These are phyloP conservation scores for Protophormia terraenovae DNA, from an alignment of 2,888 invertebrate genomes.

Conservation along the genomic window DNA sequence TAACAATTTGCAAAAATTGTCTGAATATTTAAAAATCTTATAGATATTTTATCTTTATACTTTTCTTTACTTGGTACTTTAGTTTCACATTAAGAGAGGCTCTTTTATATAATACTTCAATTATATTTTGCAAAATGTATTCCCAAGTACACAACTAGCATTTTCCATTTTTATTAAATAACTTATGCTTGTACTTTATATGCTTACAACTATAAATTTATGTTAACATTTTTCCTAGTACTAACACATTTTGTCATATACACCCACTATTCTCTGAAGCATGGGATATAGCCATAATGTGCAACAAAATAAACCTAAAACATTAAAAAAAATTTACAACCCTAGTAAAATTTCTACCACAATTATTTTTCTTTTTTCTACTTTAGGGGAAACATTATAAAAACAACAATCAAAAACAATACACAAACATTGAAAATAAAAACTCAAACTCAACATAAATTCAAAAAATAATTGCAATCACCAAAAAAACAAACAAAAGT, in stretches of 20 bases:
- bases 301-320: background rate
- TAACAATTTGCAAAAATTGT: too few relatives aligned
- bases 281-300: background rate
- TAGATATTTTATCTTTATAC: too few relatives aligned
- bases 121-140: too few relatives aligned
- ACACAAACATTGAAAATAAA: background rate
- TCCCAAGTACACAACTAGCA: too few relatives aligned
- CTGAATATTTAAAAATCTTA: too few relatives aligned
- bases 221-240: background rate
- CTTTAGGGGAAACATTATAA: background rate
- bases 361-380: background rate
- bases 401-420: background rate
- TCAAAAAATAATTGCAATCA: background rate
- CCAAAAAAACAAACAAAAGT: background rate
- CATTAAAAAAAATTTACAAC: background rate
- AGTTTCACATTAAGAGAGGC: too few relatives aligned
- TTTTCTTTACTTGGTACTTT: too few relatives aligned
- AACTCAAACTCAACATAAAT: background rate
- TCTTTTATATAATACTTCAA: too few relatives aligned
- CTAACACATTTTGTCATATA: background rate
- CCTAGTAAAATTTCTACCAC: background rate
- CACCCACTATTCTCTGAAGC: background rate
- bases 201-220: background rate
- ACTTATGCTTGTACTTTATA: too few relatives aligned
- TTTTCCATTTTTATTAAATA: too few relatives aligned